Conservation (phyloP, 2,888 invertebrate genomes). For the Melipona bicolor region DNA sequence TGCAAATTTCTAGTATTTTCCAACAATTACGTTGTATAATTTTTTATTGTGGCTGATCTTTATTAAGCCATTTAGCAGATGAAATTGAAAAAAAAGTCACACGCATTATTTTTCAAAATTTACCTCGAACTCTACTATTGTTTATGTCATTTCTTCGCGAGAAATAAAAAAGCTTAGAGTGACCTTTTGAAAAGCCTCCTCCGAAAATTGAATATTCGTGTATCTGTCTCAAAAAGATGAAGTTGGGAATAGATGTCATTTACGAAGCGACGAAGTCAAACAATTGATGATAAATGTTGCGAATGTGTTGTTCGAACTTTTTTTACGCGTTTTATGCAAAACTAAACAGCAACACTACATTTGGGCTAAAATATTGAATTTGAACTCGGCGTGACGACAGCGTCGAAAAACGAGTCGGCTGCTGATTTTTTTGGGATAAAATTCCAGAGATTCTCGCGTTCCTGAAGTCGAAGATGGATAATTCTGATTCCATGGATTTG, state of each 20-base stretch:
- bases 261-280: neutral
- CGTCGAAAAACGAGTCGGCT: neutral
- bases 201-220: neutral
- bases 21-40: no score
- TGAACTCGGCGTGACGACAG: neutral
- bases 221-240: neutral
- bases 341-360: neutral
- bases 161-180: no score
- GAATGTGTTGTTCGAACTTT: constrained; percentile 6
- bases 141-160: no score
- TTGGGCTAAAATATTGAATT: neutral
- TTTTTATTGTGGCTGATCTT: no score
- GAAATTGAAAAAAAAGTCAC: no score
- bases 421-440: neutral
- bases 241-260: neutral
- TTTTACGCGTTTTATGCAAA: neutral
- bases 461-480: neutral
- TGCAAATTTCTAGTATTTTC: no score
- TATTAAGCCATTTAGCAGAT: no score
- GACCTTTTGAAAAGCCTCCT: no score
- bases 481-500: neutral
- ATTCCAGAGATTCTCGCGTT: neutral
- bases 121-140: no score
- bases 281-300: no score
- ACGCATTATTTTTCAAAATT: no score